Percentiles rank a stretch among this genome's conserved stretches.
Evolutionary conservation across 2,797 vertebrate genomes (phyloP).

Genomic region (Aratinga solstitialis): DNA sequence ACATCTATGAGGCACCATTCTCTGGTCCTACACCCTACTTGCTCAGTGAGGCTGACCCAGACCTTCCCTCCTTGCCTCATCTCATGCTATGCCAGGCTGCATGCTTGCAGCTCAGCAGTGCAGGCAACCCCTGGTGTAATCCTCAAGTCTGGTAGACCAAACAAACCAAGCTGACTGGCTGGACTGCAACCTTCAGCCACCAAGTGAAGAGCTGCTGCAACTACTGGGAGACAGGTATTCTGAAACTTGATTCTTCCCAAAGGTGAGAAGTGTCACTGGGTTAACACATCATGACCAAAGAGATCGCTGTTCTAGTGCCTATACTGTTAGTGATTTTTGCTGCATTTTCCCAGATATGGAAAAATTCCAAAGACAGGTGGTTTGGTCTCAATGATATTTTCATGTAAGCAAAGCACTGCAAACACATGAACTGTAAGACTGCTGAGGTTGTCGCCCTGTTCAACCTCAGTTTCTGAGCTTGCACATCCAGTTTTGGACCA

Average conservation of each 20-base stretch:
- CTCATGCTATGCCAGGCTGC: background rate
- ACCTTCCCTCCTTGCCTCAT: background rate
- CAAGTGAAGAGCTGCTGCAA: fast-evolving
- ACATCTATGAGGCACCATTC: background rate
- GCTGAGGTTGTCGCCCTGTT: background rate
- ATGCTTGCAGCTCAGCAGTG: background rate
- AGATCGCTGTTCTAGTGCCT: fast-evolving
- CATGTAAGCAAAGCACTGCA: background rate
- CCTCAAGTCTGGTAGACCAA: background rate
- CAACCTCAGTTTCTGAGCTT: background rate
- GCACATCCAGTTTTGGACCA: background rate
- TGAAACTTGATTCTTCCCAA: background rate
- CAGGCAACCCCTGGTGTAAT: background rate
- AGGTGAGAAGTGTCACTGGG: background rate
- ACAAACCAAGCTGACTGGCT: background rate
- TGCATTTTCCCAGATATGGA: background rate
- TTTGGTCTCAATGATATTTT: background rate
- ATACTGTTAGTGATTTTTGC: background rate
- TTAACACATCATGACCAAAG: background rate
- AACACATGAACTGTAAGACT: background rate
- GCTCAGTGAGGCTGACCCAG: background rate
- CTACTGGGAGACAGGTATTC: background rate
- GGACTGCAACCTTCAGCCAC: background rate
- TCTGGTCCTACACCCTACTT: background rate
- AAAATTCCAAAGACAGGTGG: background rate